These are phyloP conservation scores for Nothoprocta pentlandii DNA, from an alignment of 2,113 vertebrate species.

Conservation along the genomic window DNA sequence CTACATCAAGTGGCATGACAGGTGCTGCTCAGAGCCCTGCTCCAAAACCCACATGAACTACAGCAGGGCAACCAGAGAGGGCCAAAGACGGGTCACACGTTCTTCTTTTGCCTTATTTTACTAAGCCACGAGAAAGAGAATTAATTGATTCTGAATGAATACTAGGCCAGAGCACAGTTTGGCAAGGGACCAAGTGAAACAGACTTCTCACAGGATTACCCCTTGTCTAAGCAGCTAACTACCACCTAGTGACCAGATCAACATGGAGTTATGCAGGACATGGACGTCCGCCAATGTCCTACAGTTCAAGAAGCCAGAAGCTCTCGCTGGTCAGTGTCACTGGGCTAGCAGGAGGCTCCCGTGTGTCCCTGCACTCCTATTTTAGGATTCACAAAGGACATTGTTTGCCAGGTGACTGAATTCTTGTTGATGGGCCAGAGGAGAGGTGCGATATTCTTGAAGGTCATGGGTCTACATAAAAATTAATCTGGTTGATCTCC, in stretches of 20 bases:
- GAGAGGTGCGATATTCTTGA: neutral
- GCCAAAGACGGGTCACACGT: neutral
- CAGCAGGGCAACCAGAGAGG: neutral
- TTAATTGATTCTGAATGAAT: slow-evolving; percentile 9
- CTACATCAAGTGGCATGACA: slow-evolving; percentile 19
- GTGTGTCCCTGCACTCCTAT: neutral
- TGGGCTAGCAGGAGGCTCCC: neutral
- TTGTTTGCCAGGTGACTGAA: slow-evolving; percentile 9
- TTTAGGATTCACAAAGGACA: neutral
- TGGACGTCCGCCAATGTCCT: neutral
- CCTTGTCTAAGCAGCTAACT: neutral
- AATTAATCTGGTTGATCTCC: neutral
- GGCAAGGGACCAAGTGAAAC: neutral
- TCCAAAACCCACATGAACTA: neutral
- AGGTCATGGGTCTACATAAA: neutral
- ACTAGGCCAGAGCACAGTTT: neutral
- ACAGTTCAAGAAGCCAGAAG: neutral
- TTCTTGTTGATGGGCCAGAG: neutral
- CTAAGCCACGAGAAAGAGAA: slow-evolving; percentile 6
- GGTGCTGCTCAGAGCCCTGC: slow-evolving; percentile 13
- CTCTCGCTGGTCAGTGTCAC: neutral
- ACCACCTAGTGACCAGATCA: neutral
- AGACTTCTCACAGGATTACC: slow-evolving; percentile 10
- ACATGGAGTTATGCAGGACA: neutral
- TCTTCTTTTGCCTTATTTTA: slow-evolving; percentile 1